Evolutionary conservation across 1,140 invertebrate species (phyloP).

Genomic region (Neuroterus valhalla): DNA sequence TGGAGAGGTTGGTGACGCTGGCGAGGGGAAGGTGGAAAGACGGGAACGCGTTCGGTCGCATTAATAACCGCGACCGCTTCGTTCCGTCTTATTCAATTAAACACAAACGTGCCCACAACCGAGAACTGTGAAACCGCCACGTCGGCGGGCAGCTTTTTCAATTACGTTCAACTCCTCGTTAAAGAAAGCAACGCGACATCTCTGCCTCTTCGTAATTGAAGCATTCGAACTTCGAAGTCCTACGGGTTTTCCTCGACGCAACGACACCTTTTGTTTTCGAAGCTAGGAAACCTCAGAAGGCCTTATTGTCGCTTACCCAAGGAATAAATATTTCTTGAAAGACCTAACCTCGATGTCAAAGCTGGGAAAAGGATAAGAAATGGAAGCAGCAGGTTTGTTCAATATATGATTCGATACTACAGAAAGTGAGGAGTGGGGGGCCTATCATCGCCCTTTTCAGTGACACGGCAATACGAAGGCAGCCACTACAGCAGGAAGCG

Average conservation of each 20-base stretch:
- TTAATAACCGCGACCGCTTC: slow-evolving; percentile 43
- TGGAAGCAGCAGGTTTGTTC: too few relatives aligned
- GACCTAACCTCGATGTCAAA: not conserved
- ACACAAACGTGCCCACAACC: slow-evolving; percentile 33
- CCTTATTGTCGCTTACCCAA: not conserved
- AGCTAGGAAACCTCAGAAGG: not conserved
- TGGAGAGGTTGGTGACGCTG: not conserved
- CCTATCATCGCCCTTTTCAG: too few relatives aligned
- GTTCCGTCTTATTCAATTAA: slow-evolving; percentile 47
- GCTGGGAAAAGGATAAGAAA: too few relatives aligned
- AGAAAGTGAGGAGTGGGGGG: too few relatives aligned
- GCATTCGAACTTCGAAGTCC: slow-evolving; percentile 10
- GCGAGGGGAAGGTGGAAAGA: not conserved
- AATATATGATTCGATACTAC: too few relatives aligned
- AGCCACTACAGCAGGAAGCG: too few relatives aligned
- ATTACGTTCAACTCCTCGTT: slow-evolving; percentile 25
- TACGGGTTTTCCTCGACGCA: not conserved
- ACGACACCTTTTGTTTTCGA: not conserved
- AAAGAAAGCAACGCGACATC: slow-evolving; percentile 26
- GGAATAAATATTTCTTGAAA: not conserved
- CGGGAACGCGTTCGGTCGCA: slow-evolving; percentile 26
- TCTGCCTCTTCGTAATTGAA: slow-evolving; percentile 28
- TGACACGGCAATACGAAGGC: too few relatives aligned
- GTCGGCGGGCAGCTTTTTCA: slow-evolving; percentile 19
- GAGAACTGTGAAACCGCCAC: not conserved